phyloP scores from a whole-genome alignment of 2,113 vertebrate genomes.

The Saccopteryx bilineata region DNA sequence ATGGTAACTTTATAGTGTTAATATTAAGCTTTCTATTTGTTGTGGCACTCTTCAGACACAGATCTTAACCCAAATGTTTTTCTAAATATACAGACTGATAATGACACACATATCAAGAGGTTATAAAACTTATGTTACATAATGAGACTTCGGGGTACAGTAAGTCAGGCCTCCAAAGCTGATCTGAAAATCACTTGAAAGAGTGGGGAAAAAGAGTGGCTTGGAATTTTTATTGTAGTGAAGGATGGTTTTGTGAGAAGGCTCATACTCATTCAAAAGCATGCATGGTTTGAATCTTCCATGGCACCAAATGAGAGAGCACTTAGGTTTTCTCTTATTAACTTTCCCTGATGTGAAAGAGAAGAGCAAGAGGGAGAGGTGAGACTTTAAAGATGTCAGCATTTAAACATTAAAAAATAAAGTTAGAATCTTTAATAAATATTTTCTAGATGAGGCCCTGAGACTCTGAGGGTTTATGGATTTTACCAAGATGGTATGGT shows the following conservation, averaged over 20 bases:
- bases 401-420: background rate
- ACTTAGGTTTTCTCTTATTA: background rate
- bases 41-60: background rate
- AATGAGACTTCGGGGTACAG: background rate
- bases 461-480: background rate
- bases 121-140: background rate
- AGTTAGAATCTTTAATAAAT: background rate
- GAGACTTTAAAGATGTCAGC: background rate
- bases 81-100: background rate
- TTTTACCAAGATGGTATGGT: background rate
- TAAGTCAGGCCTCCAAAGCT: background rate
- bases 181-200: background rate
- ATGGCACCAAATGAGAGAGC: background rate
- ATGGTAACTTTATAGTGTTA: background rate
- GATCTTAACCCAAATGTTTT: background rate
- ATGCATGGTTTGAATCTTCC: background rate
- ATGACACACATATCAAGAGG: background rate
- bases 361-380: background rate
- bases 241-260: background rate
- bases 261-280: background rate
- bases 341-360: background rate
- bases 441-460: background rate
- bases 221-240: background rate
- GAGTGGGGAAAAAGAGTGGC: background rate
- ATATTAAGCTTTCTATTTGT: background rate